Evolutionary conservation across 2,113 vertebrate species (phyloP).

Genomic region (Cavia aperea): DNA sequence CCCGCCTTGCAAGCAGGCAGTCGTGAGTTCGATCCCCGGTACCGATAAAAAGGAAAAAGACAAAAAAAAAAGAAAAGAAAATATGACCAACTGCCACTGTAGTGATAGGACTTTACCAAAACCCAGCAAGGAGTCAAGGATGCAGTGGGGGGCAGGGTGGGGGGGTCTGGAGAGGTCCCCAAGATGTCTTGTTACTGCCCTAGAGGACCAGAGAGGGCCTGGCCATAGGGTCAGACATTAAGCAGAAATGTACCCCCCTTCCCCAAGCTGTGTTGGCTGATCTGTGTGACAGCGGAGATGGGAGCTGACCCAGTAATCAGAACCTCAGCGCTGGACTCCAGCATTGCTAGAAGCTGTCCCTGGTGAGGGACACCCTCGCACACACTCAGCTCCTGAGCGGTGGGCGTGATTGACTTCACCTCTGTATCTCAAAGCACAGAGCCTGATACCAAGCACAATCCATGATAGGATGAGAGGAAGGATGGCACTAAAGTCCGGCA

Average conservation of each 20-base stretch:
- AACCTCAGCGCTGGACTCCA: neutral
- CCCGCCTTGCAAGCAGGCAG: no score
- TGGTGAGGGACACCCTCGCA: neutral
- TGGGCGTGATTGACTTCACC: neutral
- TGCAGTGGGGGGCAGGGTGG: neutral
- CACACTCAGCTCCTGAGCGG: neutral
- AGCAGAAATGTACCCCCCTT: neutral
- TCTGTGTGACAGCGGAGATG: neutral
- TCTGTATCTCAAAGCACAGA: neutral
- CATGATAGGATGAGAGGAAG: neutral
- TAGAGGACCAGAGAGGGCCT: neutral
- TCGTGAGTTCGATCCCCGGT: no score
- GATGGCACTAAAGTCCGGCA: neutral
- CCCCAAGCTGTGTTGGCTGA: neutral
- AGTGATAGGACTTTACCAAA: neutral
- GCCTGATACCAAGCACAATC: neutral
- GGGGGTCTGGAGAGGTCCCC: neutral
- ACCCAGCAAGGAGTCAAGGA: neutral
- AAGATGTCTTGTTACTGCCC: neutral
- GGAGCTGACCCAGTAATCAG: neutral
- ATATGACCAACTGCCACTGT: neutral
- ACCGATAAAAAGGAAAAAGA: no score
- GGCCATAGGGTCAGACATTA: neutral
- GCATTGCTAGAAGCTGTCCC: neutral
- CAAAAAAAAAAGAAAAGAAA: neutral